Base-by-base conservation (phyloP, 2,888 invertebrate species). In the Cataglyphis rosenhaueri region DNA sequence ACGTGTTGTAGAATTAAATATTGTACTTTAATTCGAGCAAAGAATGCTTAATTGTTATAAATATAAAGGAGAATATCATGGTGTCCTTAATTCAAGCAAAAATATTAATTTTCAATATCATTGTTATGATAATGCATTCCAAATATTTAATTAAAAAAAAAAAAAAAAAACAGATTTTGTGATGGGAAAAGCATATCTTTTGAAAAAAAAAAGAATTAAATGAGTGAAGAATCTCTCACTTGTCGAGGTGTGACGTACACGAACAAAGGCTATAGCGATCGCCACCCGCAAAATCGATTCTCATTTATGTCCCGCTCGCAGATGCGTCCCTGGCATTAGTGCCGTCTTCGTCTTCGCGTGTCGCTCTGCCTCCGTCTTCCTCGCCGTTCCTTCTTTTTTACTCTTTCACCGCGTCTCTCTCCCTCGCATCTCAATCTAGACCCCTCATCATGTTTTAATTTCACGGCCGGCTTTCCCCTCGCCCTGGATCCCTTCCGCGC, bases 381-480 rank as follows among this genome's bases (percentile, higher is more conserved):
- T 71, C 86, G 48, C 41, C 38, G 64, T 81, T 84, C 70, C 82
- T 88, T 86, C 86, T 85, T 88, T 88, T 85, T 86, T 84, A 65
- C 83, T 84, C 57, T 74, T 73, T 81, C 76, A 52, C 87, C 85
- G 73, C 87, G 85, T 89, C 86, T 78, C 78, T 82, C 84, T 85
- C 87, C 86, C 91, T 88, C 89, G 91, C 87, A 90, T 93, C 93
- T 92, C 91, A 92, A 93, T 92, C 92, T 90, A 84, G 90, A 90
- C 89, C 90, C 89, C 91, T 92, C 92, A 89, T 92, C 92, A 91
- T 92, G 92, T 92, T 93, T 93, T 92, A 92, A 93, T 93, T 93
- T 93, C 93, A 93, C 92, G 93, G 93, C 91, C 91, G 87, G 88
- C 89, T 89, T 89, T 90, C 89, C 87, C 89, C 87, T 87, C 85